Conservation (phyloP, 2,113 vertebrate species). For the Podilymbus podiceps region DNA sequence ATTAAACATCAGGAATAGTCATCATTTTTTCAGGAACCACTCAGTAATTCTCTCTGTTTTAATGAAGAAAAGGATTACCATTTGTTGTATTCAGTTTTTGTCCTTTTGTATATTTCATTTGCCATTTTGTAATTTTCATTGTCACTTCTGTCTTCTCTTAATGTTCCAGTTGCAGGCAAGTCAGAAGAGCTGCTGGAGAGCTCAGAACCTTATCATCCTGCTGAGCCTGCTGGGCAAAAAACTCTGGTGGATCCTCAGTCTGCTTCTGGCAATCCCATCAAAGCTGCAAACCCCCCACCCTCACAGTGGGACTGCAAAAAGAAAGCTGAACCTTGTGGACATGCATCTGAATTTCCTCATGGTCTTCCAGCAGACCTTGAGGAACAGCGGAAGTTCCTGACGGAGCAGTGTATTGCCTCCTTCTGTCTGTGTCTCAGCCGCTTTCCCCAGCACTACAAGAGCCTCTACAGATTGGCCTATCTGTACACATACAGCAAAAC, state of each 20-base stretch:
- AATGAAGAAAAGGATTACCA: neutral
- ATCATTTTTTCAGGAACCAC: neutral
- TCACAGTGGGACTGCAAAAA: slow-evolving; percentile 78
- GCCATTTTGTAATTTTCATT: neutral
- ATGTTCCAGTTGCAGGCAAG: slow-evolving; percentile 45
- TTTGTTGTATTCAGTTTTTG: neutral
- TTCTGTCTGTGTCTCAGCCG: slow-evolving; percentile 93
- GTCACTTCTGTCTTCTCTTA: neutral
- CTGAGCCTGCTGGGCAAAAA: slow-evolving; percentile 57
- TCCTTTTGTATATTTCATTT: neutral
- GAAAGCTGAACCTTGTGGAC: slow-evolving; percentile 73
- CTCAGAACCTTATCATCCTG: slow-evolving; percentile 53
- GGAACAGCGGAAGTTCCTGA: slow-evolving; percentile 89
- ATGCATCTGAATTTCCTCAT: slow-evolving; percentile 80
- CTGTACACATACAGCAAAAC: slow-evolving; percentile 91
- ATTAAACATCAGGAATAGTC: neutral
- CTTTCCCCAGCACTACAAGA: slow-evolving; percentile 99
- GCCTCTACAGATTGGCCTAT: slow-evolving; percentile 93
- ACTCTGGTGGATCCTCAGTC: slow-evolving; percentile 42
- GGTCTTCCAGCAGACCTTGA: slow-evolving; percentile 78
- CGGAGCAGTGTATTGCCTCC: slow-evolving; percentile 86
- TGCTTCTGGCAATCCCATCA: slow-evolving; percentile 60
- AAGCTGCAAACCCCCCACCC: slow-evolving; percentile 21
- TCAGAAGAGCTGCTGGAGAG: slow-evolving; percentile 67
- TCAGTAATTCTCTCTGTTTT: neutral